These are phyloP conservation scores for Furcifer pardalis DNA, from an alignment of 2,797 vertebrate genomes.

Conservation along the genomic window DNA sequence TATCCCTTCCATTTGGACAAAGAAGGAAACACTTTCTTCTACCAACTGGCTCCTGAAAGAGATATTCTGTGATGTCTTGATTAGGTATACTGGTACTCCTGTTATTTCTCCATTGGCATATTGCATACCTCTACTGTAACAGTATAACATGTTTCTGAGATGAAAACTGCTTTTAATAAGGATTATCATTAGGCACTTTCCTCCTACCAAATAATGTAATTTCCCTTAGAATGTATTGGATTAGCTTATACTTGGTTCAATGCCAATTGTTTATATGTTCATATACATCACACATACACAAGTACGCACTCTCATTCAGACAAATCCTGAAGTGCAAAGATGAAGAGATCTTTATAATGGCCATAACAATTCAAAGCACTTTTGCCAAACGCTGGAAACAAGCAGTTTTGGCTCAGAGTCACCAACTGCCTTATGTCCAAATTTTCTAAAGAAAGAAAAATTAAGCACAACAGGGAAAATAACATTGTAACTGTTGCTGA, in stretches of 20 bases:
- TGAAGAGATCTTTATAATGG: slow-evolving; percentile 31
- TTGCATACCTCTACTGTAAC: neutral
- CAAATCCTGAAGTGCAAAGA: slow-evolving; percentile 38
- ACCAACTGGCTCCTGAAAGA: rapidly evolving
- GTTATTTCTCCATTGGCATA: neutral
- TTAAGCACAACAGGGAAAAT: slow-evolving; percentile 65
- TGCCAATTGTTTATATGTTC: slow-evolving; percentile 62
- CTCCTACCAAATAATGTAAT: slow-evolving; percentile 59
- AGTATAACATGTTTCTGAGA: slow-evolving; percentile 36
- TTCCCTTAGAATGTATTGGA: slow-evolving; percentile 47
- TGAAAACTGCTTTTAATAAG: slow-evolving; percentile 39
- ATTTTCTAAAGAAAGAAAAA: slow-evolving; percentile 56
- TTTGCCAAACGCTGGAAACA: slow-evolving; percentile 42
- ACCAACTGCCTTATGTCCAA: slow-evolving; percentile 38
- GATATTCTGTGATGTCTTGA: neutral
- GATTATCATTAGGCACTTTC: slow-evolving; percentile 46
- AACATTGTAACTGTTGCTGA: slow-evolving; percentile 70
- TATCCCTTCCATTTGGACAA: neutral
- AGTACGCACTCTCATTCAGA: neutral
- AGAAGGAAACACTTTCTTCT: rapidly evolving
- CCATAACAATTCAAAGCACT: slow-evolving; percentile 43
- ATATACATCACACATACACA: neutral
- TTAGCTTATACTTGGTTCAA: slow-evolving; percentile 55
- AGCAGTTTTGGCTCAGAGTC: slow-evolving; percentile 39
- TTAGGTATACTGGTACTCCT: neutral